These are phyloP conservation scores for Hippocampus comes DNA, from an alignment of 2,113 vertebrate species.

Conservation along the genomic window DNA sequence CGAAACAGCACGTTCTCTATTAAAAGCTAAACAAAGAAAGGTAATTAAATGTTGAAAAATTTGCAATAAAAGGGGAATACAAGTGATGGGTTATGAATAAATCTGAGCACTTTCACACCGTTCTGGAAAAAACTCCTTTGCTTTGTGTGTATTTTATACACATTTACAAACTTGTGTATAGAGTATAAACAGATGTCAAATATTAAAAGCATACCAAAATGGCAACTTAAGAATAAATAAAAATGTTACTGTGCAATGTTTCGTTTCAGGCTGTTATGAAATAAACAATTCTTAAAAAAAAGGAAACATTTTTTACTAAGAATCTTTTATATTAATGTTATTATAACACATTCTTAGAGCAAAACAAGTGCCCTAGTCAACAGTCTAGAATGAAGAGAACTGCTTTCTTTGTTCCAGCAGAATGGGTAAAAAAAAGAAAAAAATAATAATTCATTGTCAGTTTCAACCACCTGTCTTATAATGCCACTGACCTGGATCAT, in stretches of 20 bases:
- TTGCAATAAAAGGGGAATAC: constrained; percentile 55
- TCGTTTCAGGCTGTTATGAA: constrained; percentile 64
- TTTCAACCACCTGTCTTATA: constrained; percentile 43
- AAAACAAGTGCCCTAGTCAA: constrained; percentile 66
- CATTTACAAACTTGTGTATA: constrained; percentile 35
- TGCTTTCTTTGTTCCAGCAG: constrained; percentile 57
- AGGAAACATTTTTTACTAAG: constrained; percentile 49
- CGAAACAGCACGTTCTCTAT: constrained; percentile 59
- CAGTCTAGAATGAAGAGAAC: constrained; percentile 66
- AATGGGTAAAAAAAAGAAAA: constrained; percentile 39
- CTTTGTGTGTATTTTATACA: constrained; percentile 50
- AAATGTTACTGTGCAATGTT: constrained; percentile 70
- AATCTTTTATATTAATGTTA: constrained; percentile 64
- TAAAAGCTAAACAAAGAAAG: constrained; percentile 67
- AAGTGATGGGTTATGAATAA: constrained; percentile 61
- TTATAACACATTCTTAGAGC: constrained; percentile 72
- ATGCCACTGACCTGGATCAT: constrained; percentile 46
- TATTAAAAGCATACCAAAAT: constrained; percentile 72
- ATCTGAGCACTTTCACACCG: constrained; percentile 54
- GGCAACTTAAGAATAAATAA: constrained; percentile 75
- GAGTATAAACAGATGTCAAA: constrained; percentile 67
- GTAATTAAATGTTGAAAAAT: constrained; percentile 53
- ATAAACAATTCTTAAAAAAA: constrained; percentile 62
- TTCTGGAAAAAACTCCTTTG: constrained; percentile 43
- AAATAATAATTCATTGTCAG: constrained; percentile 24